A percentile compares a stretch with the other conserved stretches of the same genome.
Evolutionary conservation across 2,113 vertebrate genomes (phyloP).

Genomic region (Epinephelus cyanopodus): DNA sequence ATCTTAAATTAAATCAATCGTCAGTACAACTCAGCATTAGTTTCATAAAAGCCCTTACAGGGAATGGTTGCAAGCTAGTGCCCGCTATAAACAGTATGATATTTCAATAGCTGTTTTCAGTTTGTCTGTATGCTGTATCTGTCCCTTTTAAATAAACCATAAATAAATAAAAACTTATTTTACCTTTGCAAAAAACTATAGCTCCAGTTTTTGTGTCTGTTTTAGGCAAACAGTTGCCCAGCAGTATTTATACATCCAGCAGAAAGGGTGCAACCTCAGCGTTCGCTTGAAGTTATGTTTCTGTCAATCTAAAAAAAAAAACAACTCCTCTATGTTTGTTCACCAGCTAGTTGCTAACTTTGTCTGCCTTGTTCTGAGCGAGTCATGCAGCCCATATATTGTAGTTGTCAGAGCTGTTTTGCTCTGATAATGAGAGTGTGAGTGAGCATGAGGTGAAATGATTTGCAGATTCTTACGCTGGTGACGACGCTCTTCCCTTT

Average conservation of each 20-base stretch:
- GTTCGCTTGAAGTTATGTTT: background rate
- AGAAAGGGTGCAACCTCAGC: background rate
- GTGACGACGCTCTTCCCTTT: slow-evolving; percentile 89
- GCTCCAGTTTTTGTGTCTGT: no score
- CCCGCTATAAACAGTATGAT: no score
- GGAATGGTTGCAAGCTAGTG: no score
- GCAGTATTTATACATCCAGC: background rate
- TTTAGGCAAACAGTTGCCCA: no score
- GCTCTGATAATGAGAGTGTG: background rate
- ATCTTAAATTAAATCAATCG: no score
- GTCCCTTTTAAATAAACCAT: background rate
- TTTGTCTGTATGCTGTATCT: background rate
- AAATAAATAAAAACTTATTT: background rate
- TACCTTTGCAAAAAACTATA: background rate
- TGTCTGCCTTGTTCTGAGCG: background rate
- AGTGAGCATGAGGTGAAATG: slow-evolving; percentile 15
- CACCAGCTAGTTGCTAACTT: slow-evolving; percentile 4
- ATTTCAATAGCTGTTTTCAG: background rate
- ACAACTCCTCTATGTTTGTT: background rate
- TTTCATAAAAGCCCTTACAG: no score
- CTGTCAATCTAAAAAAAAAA: background rate
- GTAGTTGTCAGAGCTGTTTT: background rate
- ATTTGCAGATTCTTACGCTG: slow-evolving; percentile 87
- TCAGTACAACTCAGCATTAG: no score
- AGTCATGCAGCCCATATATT: background rate